A percentile compares a stretch with the other conserved stretches of the same genome.
phyloP scores from a whole-genome alignment of 1,140 invertebrate genomes.

The Panulirus ornatus region DNA sequence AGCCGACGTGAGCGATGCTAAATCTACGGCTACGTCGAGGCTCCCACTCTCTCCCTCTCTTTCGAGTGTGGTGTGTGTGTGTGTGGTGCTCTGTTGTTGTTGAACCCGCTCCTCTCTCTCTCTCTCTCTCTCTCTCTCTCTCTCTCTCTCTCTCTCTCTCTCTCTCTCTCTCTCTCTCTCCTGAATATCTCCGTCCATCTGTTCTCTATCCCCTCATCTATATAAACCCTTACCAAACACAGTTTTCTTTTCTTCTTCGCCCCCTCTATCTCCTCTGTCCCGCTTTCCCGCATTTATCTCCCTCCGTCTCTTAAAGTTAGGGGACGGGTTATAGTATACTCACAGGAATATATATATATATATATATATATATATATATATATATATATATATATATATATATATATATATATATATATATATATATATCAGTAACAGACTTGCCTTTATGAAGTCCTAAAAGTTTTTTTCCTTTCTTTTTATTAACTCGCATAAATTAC shows the following conservation, averaged over 20 bases:
- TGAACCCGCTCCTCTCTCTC: neutral
- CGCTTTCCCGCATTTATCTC: too few relatives aligned
- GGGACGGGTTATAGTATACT: neutral
- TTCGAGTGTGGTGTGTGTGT: neutral
- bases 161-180: neutral
- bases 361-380: constrained; percentile 14
- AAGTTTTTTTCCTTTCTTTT: too few relatives aligned
- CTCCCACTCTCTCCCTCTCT: neutral
- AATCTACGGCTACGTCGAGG: too few relatives aligned
- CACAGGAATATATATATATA: too few relatives aligned
- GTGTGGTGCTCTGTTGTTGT: neutral
- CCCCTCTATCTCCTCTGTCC: too few relatives aligned
- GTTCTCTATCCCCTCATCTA: neutral
- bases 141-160: neutral
- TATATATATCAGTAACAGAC: too few relatives aligned
- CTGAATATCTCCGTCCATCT: too few relatives aligned
- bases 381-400: constrained; percentile 14
- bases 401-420: constrained; percentile 14
- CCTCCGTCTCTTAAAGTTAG: constrained; percentile 9
- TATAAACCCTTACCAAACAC: neutral
- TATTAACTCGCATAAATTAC: too few relatives aligned
- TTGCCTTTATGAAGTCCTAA: too few relatives aligned
- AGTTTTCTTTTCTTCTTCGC: neutral
- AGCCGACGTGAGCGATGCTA: constrained; percentile 23
- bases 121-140: neutral